Conservation (phyloP, 2,113 vertebrate species). For the Oxygymnocypris stewartii region DNA sequence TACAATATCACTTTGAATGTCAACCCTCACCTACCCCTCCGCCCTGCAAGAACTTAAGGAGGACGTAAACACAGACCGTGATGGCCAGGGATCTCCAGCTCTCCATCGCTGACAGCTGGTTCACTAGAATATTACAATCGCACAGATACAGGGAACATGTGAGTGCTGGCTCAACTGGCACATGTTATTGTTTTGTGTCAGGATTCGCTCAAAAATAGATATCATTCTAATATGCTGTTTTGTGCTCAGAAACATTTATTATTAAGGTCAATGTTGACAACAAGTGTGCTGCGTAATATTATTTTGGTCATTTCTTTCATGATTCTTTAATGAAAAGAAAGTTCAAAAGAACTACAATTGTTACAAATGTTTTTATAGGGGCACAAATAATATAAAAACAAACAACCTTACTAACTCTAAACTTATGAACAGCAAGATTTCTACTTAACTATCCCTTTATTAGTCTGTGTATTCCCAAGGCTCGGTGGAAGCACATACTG, state of each 20-base stretch:
- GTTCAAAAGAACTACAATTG: not conserved
- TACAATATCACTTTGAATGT: not conserved
- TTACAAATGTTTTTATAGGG: not conserved
- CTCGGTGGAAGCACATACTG: not conserved
- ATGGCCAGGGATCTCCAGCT: conserved; percentile 77
- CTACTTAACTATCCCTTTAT: not conserved
- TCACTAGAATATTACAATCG: conserved; percentile 71
- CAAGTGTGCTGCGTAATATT: not conserved
- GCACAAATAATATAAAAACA: not conserved
- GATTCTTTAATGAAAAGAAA: not conserved
- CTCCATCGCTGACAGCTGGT: conserved; percentile 76
- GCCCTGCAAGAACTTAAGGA: conserved; percentile 89
- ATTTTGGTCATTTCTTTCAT: not conserved
- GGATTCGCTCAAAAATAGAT: not conserved
- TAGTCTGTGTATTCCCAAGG: not conserved
- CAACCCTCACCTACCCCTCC: conserved; percentile 81
- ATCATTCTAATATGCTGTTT: not conserved
- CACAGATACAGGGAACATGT: not conserved
- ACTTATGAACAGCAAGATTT: not conserved
- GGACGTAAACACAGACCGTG: conserved; percentile 82
- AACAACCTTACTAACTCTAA: not conserved
- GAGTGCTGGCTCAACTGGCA: not conserved
- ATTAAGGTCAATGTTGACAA: not conserved
- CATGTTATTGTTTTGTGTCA: too few relatives aligned
- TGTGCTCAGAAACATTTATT: not conserved